A percentile compares a stretch with the other conserved stretches of the same genome.
phyloP scores from a whole-genome alignment of 2,113 vertebrate species.

The Myotis brandtii region DNA sequence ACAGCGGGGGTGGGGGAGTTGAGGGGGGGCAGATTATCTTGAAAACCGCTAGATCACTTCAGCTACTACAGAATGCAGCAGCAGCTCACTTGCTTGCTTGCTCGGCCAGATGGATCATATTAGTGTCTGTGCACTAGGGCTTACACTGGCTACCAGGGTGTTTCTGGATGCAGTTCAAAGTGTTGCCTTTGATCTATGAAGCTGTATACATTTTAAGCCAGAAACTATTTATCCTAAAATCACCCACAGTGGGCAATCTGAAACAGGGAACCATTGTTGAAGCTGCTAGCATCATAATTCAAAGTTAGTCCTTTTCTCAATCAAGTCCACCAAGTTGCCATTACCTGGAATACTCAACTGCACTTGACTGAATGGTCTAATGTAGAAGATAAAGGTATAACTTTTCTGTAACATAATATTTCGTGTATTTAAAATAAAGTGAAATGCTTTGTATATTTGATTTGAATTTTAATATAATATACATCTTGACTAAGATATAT shows the following conservation, averaged over 20 bases:
- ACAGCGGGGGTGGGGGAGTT: not conserved
- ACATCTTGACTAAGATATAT: not conserved
- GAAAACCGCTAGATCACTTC: constrained; percentile 5
- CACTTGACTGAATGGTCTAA: not conserved
- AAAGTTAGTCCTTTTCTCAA: constrained; percentile 18
- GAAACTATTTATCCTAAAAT: constrained; percentile 75
- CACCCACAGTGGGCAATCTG: constrained; percentile 63
- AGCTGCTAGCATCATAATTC: constrained; percentile 26
- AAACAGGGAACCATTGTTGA: constrained; percentile 55
- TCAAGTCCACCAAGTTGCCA: not conserved
- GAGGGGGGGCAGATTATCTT: too few relatives aligned
- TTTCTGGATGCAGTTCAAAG: constrained; percentile 73
- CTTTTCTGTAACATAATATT: not conserved
- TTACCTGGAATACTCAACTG: not conserved
- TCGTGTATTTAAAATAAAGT: not conserved
- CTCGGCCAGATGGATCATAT: constrained; percentile 72
- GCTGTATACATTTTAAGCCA: constrained; percentile 74
- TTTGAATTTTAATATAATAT: constrained; percentile 16
- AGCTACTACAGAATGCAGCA: not conserved
- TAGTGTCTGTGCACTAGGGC: not conserved
- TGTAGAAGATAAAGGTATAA: not conserved
- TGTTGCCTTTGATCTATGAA: constrained; percentile 75
- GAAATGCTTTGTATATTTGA: not conserved
- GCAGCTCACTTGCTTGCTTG: not conserved
- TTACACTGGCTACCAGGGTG: constrained; percentile 64